phyloP scores from a whole-genome alignment of 2,888 invertebrate species.

The Eupithecia inturbata region DNA sequence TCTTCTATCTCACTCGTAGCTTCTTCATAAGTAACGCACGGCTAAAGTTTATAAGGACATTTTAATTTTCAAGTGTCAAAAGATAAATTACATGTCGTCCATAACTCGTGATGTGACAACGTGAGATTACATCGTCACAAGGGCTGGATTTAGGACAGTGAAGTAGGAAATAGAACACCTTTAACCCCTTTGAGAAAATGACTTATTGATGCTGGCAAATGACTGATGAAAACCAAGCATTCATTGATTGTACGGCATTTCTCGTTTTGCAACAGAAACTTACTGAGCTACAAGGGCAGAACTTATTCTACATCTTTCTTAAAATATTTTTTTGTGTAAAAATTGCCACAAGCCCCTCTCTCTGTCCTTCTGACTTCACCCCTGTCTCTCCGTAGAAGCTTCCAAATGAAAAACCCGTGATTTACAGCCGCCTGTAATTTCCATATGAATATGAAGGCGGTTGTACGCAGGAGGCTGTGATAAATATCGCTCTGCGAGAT shows the following conservation, averaged over 20 bases:
- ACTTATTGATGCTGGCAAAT: background rate
- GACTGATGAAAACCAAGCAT: background rate
- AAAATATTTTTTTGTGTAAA: background rate
- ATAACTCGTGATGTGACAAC: conserved; percentile 53
- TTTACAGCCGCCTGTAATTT: conserved; percentile 65
- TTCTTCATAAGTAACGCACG: conserved; percentile 25
- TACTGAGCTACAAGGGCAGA: background rate
- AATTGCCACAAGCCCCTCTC: background rate
- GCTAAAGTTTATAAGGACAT: conserved; percentile 29
- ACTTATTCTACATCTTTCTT: background rate
- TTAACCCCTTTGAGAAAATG: background rate
- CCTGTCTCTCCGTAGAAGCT: conserved; percentile 35
- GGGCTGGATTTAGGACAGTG: conserved; percentile 23
- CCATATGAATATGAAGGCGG: conserved; percentile 54
- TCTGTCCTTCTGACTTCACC: conserved; percentile 7
- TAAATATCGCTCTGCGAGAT: conserved; percentile 22
- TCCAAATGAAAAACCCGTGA: conserved; percentile 67
- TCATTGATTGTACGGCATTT: background rate
- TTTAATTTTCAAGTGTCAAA: conserved; percentile 46
- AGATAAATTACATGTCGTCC: conserved; percentile 48
- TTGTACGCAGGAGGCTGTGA: conserved; percentile 18
- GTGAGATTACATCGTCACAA: conserved; percentile 48
- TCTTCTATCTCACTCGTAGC: background rate
- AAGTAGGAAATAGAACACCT: background rate
- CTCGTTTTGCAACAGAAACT: background rate